phyloP scores from a whole-genome alignment of 1,140 invertebrate genomes.

The Scaptomyza graminum region DNA sequence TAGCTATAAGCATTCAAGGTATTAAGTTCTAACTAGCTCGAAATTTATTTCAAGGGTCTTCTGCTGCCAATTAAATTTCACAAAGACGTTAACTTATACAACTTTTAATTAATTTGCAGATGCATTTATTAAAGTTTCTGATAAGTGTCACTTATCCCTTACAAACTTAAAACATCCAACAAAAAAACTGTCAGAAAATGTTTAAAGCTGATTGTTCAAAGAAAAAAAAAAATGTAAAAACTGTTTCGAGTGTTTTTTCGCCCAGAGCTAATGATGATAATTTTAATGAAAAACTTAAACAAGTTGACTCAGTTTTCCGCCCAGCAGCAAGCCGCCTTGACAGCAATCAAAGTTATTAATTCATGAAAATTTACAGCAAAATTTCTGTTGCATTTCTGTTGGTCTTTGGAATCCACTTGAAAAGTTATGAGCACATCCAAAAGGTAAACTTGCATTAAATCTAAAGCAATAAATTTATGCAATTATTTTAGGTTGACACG shows the following conservation, averaged over 20 bases:
- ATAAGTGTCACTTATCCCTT: constrained; percentile 2
- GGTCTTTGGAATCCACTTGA: constrained; percentile 32
- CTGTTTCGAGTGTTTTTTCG: background rate
- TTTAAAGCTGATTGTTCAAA: constrained; percentile 47
- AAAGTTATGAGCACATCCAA: constrained; percentile 37
- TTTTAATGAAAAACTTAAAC: constrained; percentile 60
- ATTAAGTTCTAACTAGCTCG: too few relatives aligned
- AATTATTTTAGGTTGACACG: constrained; percentile 39
- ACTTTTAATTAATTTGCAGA: constrained; percentile 32
- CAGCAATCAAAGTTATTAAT: constrained; percentile 66
- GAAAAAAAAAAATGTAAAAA: background rate
- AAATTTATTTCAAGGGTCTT: background rate
- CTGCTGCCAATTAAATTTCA: background rate
- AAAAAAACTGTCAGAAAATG: background rate
- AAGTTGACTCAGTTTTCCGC: constrained; percentile 13
- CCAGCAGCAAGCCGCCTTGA: constrained; percentile 4
- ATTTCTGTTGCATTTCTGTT: constrained; percentile 26
- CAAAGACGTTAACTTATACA: background rate
- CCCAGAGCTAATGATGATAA: constrained; percentile 56
- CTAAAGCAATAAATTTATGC: constrained; percentile 52
- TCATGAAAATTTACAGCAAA: constrained; percentile 43
- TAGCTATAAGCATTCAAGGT: too few relatives aligned
- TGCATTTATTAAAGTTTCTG: constrained; percentile 18
- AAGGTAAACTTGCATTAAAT: constrained; percentile 53
- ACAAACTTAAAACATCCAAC: background rate